Evolutionary conservation across 1,140 invertebrate species (phyloP), one percentile per base, ranked within the genome.

Genomic region (Zaprionus tsacasi): DNA sequence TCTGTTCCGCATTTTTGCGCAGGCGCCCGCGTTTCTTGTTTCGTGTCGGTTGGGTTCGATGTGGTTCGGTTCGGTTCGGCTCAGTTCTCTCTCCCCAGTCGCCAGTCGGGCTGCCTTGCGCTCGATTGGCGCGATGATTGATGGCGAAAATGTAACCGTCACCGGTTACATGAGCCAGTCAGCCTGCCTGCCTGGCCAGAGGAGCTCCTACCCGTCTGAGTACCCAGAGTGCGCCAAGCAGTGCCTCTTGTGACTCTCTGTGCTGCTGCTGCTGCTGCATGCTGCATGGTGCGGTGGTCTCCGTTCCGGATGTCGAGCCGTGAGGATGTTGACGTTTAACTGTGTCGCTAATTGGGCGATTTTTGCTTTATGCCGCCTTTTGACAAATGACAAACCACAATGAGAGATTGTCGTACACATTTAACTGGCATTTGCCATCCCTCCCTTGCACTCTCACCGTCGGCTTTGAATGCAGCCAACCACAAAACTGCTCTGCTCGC

Each of bases 281-380:
- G 38, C 45, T 25, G 17, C 45, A 21, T 17, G 17, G 45, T 21
- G 13, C 58, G 50, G 70, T 58, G 48, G 45, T 57, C 40, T 45
- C 59, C 67, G 70, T 64, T 88, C 85, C 83, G 85, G 85, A 89
- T 88, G 85, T 89, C 64, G 48, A 75, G 83, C 80, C 81, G 83
- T 88, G 85, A 88, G 83, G 83, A 88, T 88, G 83, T 88, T 88
- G 85, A 88, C 83, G 83, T 88, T 88, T 88, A 88, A 88, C 83
- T 89, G 83, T 83, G 86, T 75, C 78, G 85, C 80, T 88, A 88
- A 88, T 88, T 88, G 83, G 83, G 45, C 83, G 85, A 70, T 87
- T 82, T 79, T 77, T 70, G 55, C 69, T 87, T 69, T 40, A 43
- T 70, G 56, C 52, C 45, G 59, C 81, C 77, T 80, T 71, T 70